Evolutionary conservation across 2,888 invertebrate species (phyloP), one percentile per base, ranked within the genome.

Genomic region (Nomada ferruginata): DNA sequence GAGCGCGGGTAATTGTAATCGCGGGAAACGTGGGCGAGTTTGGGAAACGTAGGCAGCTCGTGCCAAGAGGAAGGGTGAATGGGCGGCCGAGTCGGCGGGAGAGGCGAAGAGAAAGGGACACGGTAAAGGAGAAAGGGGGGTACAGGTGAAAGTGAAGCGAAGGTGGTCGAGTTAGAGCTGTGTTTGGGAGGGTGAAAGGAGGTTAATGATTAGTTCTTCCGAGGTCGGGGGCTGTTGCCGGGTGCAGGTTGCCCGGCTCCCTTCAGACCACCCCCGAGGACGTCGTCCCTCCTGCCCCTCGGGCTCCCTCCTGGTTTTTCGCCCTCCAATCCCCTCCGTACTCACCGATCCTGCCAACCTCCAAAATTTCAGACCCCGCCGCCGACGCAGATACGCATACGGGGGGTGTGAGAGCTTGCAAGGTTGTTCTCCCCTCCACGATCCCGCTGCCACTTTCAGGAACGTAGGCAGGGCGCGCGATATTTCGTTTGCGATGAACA

Each of bases 211-310:
- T 92, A 92, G 91, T 92, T 91, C 90, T 91, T 91, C 90, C 89
- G 92, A 91, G 91, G 91, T 91, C 89, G 92, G 91, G 91, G 91
- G 91, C 92, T 92, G 92, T 92, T 92, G 92, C 92, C 91, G 92
- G 92, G 92, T 92, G 92, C 92, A 92, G 92, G 92, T 91, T 90
- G 87, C 90, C 89, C 86, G 87, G 88, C 85, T 89, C 86, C 87
- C 89, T 85, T 88, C 85, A 82, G 76, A 76, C 75, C 86, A 74
- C 87, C 87, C 83, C 76, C 86, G 69, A 84, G 82, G 81, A 85
- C 87, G 79, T 79, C 83, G 72, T 63, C 76, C 85, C 81, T 78
- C 75, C 65, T 77, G 42, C 61, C 76, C 61, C 47, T 73, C 75
- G 3, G 47, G 23, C 65, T 61, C 55, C 76, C 82, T 64, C 79